A percentile compares a stretch with the other conserved stretches of the same genome.
phyloP scores from a whole-genome alignment of 2,113 vertebrate genomes.

The Podilymbus podiceps region DNA sequence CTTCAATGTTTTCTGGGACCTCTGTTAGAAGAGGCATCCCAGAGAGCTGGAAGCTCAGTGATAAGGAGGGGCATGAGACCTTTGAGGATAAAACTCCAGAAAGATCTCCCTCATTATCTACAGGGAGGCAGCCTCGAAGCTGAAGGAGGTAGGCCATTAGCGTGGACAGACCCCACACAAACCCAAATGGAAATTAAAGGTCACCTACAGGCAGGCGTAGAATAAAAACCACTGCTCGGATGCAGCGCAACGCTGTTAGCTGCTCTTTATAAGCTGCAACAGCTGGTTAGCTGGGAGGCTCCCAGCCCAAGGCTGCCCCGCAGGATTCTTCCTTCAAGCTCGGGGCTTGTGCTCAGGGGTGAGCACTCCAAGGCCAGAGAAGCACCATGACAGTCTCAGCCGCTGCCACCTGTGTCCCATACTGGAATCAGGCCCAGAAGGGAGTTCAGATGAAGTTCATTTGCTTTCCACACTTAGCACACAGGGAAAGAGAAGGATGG shows the following conservation, averaged over 20 bases:
- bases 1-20: background rate
- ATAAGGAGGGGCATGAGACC: accelerated
- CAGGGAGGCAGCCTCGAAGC: background rate
- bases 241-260: accelerated
- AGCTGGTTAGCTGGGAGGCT: background rate
- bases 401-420: background rate
- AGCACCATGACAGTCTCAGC: background rate
- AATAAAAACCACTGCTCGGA: background rate
- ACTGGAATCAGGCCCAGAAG: background rate
- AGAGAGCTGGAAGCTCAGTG: background rate
- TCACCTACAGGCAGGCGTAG: background rate
- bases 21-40: background rate
- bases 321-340: background rate
- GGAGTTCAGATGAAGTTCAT: background rate
- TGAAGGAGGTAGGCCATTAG: background rate
- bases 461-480: background rate
- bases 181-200: background rate
- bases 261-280: background rate
- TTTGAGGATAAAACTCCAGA: background rate
- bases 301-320: background rate
- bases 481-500: background rate
- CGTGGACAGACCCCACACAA: background rate
- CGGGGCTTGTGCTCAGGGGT: accelerated
- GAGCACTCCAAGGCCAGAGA: background rate
- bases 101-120: background rate